Conservation (phyloP, 2,113 vertebrate species). For the Xiphophorus hellerii region DNA sequence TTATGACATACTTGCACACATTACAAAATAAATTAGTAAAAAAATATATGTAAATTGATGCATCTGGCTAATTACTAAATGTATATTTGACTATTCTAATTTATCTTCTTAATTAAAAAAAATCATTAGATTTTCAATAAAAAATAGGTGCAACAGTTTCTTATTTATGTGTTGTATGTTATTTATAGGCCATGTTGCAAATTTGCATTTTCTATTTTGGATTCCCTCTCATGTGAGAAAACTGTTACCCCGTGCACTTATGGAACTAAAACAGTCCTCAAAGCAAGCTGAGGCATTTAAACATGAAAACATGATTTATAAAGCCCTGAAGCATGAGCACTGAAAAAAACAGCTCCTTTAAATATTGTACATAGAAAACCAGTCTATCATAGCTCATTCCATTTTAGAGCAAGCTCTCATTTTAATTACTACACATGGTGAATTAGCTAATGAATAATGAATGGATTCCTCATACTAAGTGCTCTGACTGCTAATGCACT, state of each 20-base stretch:
- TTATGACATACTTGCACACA: not conserved
- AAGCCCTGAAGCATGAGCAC: constrained; percentile 35
- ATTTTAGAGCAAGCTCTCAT: constrained; percentile 74
- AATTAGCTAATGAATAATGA: constrained; percentile 85
- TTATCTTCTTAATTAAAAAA: no score
- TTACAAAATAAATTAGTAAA: not conserved
- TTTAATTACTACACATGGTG: constrained; percentile 84
- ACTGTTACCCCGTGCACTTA: constrained; percentile 14
- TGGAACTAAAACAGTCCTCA: constrained; percentile 12
- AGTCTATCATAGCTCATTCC: constrained; percentile 72
- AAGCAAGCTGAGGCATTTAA: constrained; percentile 36
- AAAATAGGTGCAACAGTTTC: not conserved
- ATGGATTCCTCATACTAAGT: constrained; percentile 80
- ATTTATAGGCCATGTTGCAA: constrained; percentile 32
- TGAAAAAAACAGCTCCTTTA: constrained; percentile 51
- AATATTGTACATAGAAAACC: constrained; percentile 58
- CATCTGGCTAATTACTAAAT: no score
- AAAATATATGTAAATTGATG: no score
- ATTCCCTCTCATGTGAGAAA: constrained; percentile 25
- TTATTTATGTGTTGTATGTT: constrained; percentile 17
- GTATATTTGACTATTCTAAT: no score
- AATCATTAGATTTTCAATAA: no score
- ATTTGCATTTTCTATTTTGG: constrained; percentile 55
- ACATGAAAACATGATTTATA: constrained; percentile 40
- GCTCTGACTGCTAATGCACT: constrained; percentile 82